Evolutionary conservation across 1,140 invertebrate genomes (phyloP), one percentile per base, ranked within the genome.

Genomic region (Hydropsyche tenuis): DNA sequence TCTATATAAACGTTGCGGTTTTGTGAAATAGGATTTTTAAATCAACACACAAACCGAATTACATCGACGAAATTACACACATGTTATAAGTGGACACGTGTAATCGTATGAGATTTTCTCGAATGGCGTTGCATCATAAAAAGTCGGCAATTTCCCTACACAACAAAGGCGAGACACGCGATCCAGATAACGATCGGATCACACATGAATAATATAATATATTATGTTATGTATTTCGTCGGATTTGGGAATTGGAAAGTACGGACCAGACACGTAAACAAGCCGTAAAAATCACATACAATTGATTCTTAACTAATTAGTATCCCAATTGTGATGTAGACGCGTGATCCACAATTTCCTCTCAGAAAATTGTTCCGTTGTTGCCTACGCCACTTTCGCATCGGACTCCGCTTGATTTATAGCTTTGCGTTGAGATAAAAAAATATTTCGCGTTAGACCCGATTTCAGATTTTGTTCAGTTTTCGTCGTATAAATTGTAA

Each of bases 121-220:
- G 66, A 12, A 7, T 22, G 25, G 18, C 23, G 3, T 69, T 51
- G 46, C 66, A 23, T 53, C 60, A 25, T 25, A 22, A 43, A 51
- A 25, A 25, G 68, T 16, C 18, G 27, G 48, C 7, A 7, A 42
- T 56, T 42, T 46, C 7, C 25, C 18, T 16, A 2, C 14, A 18
- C 70, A 74, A 77, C 73, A 77, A 75, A 69, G 69, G 65, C 68
- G 53, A 77, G 46, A 62, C 20, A 64, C 62, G 68, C 63, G 74
- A 77, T 73, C 70, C 48, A 69, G 76, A 77, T 77, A 77, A 75
- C 73, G 69, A 77, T 77, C 76, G 65, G 74, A 75, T 77, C 76
- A 77, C 76, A 77, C 73, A 77, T 77, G 76, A 77, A 77, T 77
- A 72, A 72, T 74, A 73, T 74, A 42, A 60, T 60, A 60, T 60